Base-by-base conservation (phyloP, 2,888 invertebrate genomes). In the Oegoconia quadripuncta region DNA sequence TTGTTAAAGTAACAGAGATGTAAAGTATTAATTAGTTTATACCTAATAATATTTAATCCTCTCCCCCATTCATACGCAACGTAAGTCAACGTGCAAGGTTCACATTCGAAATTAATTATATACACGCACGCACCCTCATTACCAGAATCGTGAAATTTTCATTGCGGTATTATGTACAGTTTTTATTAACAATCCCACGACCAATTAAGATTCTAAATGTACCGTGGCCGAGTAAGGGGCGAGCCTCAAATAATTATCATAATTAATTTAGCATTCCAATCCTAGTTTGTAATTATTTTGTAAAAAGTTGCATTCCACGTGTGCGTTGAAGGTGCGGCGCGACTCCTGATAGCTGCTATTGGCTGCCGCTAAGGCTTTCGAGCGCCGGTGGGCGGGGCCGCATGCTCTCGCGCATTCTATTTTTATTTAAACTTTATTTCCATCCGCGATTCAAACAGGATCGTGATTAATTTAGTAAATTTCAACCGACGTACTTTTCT, bases 381-480 rank as follows among this genome's bases (percentile, higher is more conserved):
- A 50, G 46, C 50, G 42, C 56, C 59, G 46, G 13, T 62, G 64
- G 61, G 64, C 69, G 65, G 50, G 50, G 51, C 45, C 53, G 39
- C 34, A 22, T 26, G 38, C 34, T 33, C 30, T 59, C 58, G 64
- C 65, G 57, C 39, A 56, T 44, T 66, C 66, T 64, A 61, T 64
- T 67, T 62, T 63, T 59, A 50, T n/a, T n/a, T n/a, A 59, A 64
- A 59, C 62, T 57, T 66, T 68, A 70, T 69, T 68, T 62, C 61
- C 55, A 63, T 52, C 54, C 62, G 37, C 55, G 46, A 53, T 73
- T 73, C 72, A 78, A 74, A 70, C 65, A 43, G 46, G 50, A 49
- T 58, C 61, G 65, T 79, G 81, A 79, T 84, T 81, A 83, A 83
- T 83, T 79, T 74, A 78, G 80, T 80, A 79, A 37, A 77, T 76